Conservation (phyloP, 2,888 invertebrate species). For the Rugalucina vietnamica region DNA sequence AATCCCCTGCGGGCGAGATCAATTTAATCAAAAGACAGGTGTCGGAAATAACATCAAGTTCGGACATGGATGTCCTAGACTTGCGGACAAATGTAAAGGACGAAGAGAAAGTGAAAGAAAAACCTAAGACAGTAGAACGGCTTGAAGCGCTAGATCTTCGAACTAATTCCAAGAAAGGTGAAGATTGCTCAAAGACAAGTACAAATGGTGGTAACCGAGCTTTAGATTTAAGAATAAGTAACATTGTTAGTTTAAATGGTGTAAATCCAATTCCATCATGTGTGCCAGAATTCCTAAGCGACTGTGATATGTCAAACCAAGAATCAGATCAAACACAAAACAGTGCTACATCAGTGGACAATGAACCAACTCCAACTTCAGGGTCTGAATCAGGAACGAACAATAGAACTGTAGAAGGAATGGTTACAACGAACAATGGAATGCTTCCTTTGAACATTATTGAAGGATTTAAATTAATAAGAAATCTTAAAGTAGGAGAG, state of each 20-base stretch:
- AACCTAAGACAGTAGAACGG: not conserved
- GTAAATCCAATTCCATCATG: not conserved
- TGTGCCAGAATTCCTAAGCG: not conserved
- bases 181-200: not conserved
- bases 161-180: not conserved
- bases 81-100: not conserved
- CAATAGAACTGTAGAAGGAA: not conserved
- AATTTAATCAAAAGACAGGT: not conserved
- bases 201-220: not conserved
- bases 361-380: not conserved
- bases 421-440: not conserved
- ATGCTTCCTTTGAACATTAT: not conserved
- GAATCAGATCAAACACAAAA: not conserved
- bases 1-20: not conserved
- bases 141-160: not conserved
- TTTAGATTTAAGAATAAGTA: slow-evolving; percentile 1
- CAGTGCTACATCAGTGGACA: not conserved
- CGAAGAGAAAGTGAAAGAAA: not conserved
- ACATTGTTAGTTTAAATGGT: not conserved
- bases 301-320: not conserved
- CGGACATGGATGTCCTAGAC: not conserved
- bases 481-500: not conserved
- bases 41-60: not conserved
- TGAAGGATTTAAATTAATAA: not conserved
- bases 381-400: not conserved